Conservation (phyloP, 2,797 vertebrate genomes). For the Nyctalus aviator region DNA sequence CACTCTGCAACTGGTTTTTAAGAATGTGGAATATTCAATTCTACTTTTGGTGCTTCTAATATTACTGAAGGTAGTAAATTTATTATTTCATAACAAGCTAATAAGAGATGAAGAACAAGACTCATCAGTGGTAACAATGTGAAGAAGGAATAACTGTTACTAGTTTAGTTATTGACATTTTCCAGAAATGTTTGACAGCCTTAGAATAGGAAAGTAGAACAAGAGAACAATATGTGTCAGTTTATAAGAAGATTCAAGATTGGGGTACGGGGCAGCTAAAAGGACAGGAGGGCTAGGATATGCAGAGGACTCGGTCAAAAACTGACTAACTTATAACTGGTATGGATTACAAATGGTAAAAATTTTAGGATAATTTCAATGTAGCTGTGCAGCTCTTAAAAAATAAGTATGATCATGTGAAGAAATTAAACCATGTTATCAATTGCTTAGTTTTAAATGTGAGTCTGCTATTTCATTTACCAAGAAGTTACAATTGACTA, state of each 20-base stretch:
- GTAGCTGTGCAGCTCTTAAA: background rate
- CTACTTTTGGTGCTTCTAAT: conserved; percentile 14
- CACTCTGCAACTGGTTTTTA: background rate
- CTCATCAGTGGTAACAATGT: background rate
- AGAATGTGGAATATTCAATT: conserved; percentile 23
- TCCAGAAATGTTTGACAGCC: conserved; percentile 17
- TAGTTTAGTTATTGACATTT: conserved; percentile 32
- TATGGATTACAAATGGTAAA: conserved; percentile 13
- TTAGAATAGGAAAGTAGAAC: background rate
- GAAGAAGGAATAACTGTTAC: conserved; percentile 17
- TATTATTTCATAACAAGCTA: background rate
- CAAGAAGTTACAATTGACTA: conserved; percentile 37
- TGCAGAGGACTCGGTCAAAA: background rate
- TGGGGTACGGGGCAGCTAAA: background rate
- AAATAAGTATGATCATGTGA: background rate
- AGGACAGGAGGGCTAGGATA: background rate
- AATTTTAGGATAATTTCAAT: conserved; percentile 30
- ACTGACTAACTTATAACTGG: background rate
- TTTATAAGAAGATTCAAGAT: background rate
- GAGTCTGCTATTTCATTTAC: conserved; percentile 33
- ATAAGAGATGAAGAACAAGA: background rate
- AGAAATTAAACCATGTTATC: conserved; percentile 14
- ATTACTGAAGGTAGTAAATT: background rate
- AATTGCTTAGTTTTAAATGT: conserved; percentile 16
- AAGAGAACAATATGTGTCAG: background rate